Evolutionary conservation across 2,113 vertebrate species (phyloP).

Genomic region (Cisticola juncidis): DNA sequence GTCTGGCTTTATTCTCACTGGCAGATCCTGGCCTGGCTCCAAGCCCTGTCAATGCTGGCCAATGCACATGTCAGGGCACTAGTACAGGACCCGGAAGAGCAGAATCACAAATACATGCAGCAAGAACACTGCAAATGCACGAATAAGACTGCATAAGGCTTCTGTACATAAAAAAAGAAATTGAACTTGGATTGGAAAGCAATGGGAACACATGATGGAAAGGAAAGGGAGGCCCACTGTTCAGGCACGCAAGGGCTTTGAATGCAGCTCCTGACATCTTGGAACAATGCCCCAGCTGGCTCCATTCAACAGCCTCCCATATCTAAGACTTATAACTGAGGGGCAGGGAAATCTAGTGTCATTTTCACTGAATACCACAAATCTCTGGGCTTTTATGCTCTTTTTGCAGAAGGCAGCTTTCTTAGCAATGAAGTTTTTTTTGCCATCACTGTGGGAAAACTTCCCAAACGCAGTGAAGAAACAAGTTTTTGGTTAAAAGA

Average conservation of each 20-base stretch:
- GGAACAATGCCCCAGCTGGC: background rate
- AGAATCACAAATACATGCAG: background rate
- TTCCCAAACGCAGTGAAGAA: background rate
- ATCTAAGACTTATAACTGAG: background rate
- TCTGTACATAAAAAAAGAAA: background rate
- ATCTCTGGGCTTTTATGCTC: background rate
- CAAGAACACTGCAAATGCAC: background rate
- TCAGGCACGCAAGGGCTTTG: background rate
- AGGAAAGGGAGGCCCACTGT: background rate
- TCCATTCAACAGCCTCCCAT: background rate
- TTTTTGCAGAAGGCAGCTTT: background rate
- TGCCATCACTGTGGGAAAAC: background rate
- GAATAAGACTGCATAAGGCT: background rate
- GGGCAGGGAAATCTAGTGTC: background rate
- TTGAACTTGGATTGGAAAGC: background rate
- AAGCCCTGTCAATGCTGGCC: background rate
- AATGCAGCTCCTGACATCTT: background rate
- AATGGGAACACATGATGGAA: background rate
- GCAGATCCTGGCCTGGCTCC: background rate
- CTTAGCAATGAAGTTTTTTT: background rate
- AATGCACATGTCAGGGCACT: background rate
- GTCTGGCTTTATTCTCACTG: background rate
- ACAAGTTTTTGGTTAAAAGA: background rate
- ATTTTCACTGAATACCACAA: background rate
- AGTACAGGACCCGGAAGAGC: background rate